Percentiles rank a stretch among this genome's conserved stretches.
phyloP scores from a whole-genome alignment of 1,140 invertebrate species.

The Mya arenaria region DNA sequence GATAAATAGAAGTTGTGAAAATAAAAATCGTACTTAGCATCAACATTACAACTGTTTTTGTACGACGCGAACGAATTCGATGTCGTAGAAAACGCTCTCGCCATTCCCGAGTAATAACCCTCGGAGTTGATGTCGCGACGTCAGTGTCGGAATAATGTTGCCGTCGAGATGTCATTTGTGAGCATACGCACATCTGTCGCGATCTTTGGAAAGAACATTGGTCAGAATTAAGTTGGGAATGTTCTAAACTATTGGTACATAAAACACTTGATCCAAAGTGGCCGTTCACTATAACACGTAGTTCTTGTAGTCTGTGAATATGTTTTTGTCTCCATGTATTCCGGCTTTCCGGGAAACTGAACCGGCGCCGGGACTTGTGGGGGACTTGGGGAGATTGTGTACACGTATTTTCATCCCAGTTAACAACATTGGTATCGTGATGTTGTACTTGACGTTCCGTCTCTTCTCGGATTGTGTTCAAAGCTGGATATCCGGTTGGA shows the following conservation, averaged over 20 bases:
- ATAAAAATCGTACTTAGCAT: constrained; percentile 23
- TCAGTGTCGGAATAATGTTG: neutral
- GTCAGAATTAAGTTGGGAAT: neutral
- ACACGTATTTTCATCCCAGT: neutral
- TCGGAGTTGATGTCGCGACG: neutral
- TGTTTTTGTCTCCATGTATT: neutral
- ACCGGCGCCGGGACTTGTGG: neutral
- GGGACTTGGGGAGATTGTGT: neutral
- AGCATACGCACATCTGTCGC: neutral
- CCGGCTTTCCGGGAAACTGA: neutral
- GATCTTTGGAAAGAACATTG: constrained; percentile 14
- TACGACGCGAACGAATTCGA: neutral
- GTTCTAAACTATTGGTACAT: neutral
- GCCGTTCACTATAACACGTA: neutral
- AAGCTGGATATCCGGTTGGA: too few species aligned
- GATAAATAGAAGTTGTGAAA: constrained; percentile 20
- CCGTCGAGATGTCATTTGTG: neutral
- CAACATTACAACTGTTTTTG: constrained; percentile 43
- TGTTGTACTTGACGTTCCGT: neutral
- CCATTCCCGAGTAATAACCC: neutral
- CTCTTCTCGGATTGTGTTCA: too few species aligned
- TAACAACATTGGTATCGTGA: neutral
- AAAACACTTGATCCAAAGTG: neutral
- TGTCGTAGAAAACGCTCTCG: neutral
- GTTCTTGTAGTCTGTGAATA: neutral